Base-by-base conservation (phyloP, 2,797 vertebrate genomes). In the Microchirus variegatus region DNA sequence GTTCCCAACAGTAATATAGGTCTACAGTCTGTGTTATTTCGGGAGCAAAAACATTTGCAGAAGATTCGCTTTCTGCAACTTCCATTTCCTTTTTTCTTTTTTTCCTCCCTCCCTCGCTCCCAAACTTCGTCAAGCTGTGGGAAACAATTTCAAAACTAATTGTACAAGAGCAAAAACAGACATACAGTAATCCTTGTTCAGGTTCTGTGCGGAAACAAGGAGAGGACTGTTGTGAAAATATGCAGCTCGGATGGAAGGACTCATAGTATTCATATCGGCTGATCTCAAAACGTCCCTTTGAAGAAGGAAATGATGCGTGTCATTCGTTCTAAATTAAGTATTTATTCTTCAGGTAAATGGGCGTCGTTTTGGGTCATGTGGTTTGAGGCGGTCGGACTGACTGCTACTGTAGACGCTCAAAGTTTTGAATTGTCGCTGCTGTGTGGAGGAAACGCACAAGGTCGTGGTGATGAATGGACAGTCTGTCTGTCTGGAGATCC, bases 381-480 rank as follows among this genome's bases (percentile, higher is more conserved):
- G 26, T 16, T 2, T 17, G 9, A 13, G 38, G 15, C 9, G 47
- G 14, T 47, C 13, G 9, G 10, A 37, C 43, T 19, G 62, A 59
- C 43, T 56, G 15, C 2, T 22, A 9, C n/a, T n/a, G n/a, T n/a
- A 38, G 36, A 70, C 11, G 35, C 8, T 51, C 35, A 58, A 5
- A 36, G 10, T 53, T 62, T 64, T 26, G 26, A 60, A 44, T 4
- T 46, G 37, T 47, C 1, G 4, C 14, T 26, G 13, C 4, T 8
- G 17, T 16, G 1, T 51, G 41, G 44, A 53, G 49, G 58, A 56
- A 56, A 66, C 53, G 11, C 63, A 65, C 59, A 45, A 9, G 50
- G 47, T 38, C 9, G 22, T 46, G 47, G 10, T 59, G 49, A 84
- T 78, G 70, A 85, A 88, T 80, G 66, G 49, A 19, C 45, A 45